A percentile compares a stretch with the other conserved stretches of the same genome.
Evolutionary conservation across 2,113 vertebrate species (phyloP).

Genomic region (Marmota monax): DNA sequence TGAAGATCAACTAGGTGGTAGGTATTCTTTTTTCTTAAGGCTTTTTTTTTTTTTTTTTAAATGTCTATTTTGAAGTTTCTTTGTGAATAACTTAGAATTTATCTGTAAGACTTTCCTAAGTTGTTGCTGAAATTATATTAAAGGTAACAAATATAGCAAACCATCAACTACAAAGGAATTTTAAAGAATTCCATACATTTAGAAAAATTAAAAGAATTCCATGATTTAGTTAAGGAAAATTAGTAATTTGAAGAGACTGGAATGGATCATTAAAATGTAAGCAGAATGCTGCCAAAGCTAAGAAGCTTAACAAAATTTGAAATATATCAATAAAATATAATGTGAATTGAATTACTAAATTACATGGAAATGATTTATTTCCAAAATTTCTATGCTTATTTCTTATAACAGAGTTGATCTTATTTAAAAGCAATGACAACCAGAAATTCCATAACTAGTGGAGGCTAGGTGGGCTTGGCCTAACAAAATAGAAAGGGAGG

Average conservation of each 20-base stretch:
- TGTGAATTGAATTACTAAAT: not conserved
- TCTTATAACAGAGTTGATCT: not conserved
- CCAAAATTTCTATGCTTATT: not conserved
- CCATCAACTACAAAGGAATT: slow-evolving; percentile 3
- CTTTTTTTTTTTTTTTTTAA: not conserved
- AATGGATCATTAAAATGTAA: slow-evolving; percentile 23
- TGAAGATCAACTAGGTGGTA: not conserved
- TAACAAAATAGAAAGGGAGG: not conserved
- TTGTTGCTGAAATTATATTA: slow-evolving; percentile 37
- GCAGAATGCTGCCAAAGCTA: not conserved
- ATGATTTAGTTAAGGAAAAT: not conserved
- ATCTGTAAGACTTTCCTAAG: not conserved
- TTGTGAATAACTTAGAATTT: not conserved
- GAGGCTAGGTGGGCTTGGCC: not conserved
- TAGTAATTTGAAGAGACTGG: not conserved
- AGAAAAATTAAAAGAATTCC: not conserved
- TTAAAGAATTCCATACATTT: not conserved
- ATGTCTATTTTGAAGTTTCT: not conserved
- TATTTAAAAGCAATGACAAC: not conserved
- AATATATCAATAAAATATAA: not conserved
- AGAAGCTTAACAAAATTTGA: not conserved
- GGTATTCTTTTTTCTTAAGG: not conserved
- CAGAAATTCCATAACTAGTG: not conserved
- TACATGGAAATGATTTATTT: not conserved
- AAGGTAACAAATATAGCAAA: not conserved